phyloP scores from a whole-genome alignment of 2,113 vertebrate genomes.

The Protobothrops flavoviridis region DNA sequence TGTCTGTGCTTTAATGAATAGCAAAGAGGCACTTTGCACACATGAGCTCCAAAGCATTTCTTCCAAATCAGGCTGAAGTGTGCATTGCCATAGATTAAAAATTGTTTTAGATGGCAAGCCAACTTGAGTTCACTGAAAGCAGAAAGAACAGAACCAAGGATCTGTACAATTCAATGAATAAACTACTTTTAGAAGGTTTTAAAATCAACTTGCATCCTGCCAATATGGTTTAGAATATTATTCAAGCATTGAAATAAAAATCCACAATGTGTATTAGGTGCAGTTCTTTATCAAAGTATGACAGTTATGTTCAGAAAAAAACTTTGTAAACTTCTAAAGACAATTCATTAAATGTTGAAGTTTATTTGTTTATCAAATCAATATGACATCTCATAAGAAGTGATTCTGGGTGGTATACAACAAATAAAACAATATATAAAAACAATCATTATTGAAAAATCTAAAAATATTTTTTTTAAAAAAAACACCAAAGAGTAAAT shows the following conservation, averaged over 20 bases:
- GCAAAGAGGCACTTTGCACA: not conserved
- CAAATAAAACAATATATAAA: too few species aligned
- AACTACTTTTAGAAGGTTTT: not conserved
- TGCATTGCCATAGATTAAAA: slow-evolving; percentile 46
- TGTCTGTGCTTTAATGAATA: not conserved
- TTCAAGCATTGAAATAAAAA: not conserved
- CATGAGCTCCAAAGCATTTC: not conserved
- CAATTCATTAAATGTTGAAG: not conserved
- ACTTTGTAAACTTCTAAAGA: not conserved
- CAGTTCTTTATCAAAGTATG: not conserved
- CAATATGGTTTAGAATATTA: not conserved
- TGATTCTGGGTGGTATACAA: not conserved
- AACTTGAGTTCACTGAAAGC: slow-evolving; percentile 53
- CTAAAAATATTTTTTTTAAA: not conserved
- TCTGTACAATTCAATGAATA: not conserved
- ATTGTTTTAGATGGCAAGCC: slow-evolving; percentile 45
- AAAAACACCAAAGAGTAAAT: not conserved
- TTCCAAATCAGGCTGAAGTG: not conserved
- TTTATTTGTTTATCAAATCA: not conserved
- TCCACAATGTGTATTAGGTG: not conserved
- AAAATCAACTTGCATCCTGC: not conserved
- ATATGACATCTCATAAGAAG: not conserved
- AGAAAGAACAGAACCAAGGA: slow-evolving; percentile 3
- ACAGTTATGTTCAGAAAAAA: not conserved
- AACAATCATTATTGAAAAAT: not conserved